Conservation (phyloP, 2,888 invertebrate species). For the Drosophila gaucha region DNA sequence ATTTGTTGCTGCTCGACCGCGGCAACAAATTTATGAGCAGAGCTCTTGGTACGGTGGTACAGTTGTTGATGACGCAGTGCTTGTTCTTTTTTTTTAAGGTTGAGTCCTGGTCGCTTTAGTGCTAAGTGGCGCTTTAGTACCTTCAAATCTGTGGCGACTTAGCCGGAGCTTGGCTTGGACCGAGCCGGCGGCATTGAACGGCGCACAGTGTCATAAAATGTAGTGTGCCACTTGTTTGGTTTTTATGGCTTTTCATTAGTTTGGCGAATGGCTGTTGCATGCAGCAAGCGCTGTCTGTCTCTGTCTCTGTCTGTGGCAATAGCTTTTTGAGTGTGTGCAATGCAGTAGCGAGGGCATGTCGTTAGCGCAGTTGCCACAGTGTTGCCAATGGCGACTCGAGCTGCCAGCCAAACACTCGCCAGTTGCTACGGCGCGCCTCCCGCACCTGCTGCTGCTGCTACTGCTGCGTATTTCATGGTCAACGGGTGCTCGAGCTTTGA, state of each 20-base stretch:
- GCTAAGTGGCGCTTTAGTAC: conserved; percentile 77
- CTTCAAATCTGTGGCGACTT: conserved; percentile 69
- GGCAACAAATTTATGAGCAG: conserved; percentile 49
- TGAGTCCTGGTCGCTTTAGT: conserved; percentile 64
- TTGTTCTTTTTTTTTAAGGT: conserved; percentile 13
- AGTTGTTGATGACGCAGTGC: conserved; percentile 3
- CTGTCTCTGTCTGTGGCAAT: conserved; percentile 25
- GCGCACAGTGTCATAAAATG: conserved; percentile 59
- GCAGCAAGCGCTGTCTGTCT: background rate
- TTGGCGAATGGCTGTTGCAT: conserved; percentile 45
- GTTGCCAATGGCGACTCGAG: conserved; percentile 26
- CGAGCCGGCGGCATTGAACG: conserved; percentile 38
- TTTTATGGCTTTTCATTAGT: conserved; percentile 78
- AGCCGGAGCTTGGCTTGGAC: background rate
- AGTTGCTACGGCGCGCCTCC: background rate
- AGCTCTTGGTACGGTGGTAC: background rate
- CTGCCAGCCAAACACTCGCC: conserved; percentile 13
- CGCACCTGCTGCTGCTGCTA: background rate
- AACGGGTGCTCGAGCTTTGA: conserved; percentile 45
- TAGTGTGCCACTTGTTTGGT: conserved; percentile 70
- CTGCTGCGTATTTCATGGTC: conserved; percentile 50
- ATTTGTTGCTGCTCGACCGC: conserved; percentile 48
- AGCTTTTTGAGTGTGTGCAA: conserved; percentile 46
- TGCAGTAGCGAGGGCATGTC: conserved; percentile 11
- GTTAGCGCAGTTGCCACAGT: conserved; percentile 32